Conservation (phyloP, 2,797 vertebrate species). For the Poecilia wingei region DNA sequence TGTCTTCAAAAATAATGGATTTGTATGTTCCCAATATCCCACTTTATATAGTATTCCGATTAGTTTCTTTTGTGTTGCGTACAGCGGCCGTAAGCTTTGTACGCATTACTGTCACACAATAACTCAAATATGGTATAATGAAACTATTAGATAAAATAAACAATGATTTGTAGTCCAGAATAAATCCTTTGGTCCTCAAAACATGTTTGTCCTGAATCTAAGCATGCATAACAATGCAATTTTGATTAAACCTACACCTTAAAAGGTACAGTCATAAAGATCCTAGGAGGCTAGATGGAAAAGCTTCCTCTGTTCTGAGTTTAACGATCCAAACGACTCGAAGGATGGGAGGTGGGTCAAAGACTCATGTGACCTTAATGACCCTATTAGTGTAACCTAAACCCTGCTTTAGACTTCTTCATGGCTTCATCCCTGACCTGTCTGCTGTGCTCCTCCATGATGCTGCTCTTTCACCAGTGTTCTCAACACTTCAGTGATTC, state of each 20-base stretch:
- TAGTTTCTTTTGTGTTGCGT: too few species aligned
- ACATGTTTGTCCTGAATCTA: neutral
- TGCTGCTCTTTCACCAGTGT: neutral
- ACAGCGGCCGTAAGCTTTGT: too few species aligned
- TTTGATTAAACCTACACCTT: neutral
- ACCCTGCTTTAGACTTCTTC: neutral
- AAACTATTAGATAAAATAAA: too few species aligned
- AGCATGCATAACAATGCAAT: neutral
- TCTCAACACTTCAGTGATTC: neutral
- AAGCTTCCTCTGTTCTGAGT: neutral
- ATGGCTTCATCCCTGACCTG: neutral
- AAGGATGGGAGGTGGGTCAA: neutral
- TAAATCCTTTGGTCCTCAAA: too few species aligned
- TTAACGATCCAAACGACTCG: neutral
- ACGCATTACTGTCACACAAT: too few species aligned
- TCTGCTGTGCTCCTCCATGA: neutral
- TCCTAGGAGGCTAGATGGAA: neutral
- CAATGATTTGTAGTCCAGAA: too few species aligned
- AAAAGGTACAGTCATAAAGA: neutral
- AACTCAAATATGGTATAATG: too few species aligned
- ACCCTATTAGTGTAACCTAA: constrained; percentile 6
- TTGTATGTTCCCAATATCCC: too few species aligned
- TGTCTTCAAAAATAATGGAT: too few species aligned
- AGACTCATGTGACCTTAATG: neutral
- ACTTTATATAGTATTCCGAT: too few species aligned